Evolutionary conservation across 2,113 vertebrate genomes (phyloP).

Genomic region (Loxodonta africana): DNA sequence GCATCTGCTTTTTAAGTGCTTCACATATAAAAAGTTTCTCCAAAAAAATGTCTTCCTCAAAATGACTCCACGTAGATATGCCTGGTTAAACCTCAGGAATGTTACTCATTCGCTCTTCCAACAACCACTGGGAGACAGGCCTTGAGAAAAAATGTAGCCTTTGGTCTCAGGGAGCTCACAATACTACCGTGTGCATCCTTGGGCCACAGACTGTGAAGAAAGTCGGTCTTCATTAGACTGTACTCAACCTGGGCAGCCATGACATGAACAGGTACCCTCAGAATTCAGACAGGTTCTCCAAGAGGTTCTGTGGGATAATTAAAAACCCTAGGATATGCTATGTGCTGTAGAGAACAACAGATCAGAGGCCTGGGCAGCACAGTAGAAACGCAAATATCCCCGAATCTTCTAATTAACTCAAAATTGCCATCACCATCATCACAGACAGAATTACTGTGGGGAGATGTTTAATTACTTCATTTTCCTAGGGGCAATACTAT

Average conservation of each 20-base stretch:
- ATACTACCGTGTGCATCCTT: background rate
- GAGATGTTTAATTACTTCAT: constrained; percentile 25
- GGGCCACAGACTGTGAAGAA: background rate
- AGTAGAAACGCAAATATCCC: background rate
- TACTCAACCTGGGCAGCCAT: background rate
- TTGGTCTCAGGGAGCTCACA: background rate
- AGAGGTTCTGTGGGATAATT: background rate
- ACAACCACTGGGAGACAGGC: background rate
- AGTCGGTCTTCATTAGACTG: background rate
- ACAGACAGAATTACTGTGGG: background rate
- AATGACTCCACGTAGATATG: background rate
- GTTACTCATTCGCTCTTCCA: background rate
- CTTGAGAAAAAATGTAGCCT: background rate
- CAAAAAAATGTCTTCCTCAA: background rate
- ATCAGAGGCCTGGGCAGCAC: background rate
- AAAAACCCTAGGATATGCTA: background rate
- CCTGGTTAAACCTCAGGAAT: background rate
- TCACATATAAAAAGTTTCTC: background rate
- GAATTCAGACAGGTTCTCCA: background rate
- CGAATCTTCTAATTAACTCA: constrained; percentile 22
- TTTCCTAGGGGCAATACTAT: background rate
- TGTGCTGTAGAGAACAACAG: background rate
- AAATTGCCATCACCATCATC: background rate
- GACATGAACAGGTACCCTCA: background rate
- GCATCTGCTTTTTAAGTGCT: background rate